Evolutionary conservation across 2,888 invertebrate species (phyloP).

Genomic region (Petrolisthes cinctipes): DNA sequence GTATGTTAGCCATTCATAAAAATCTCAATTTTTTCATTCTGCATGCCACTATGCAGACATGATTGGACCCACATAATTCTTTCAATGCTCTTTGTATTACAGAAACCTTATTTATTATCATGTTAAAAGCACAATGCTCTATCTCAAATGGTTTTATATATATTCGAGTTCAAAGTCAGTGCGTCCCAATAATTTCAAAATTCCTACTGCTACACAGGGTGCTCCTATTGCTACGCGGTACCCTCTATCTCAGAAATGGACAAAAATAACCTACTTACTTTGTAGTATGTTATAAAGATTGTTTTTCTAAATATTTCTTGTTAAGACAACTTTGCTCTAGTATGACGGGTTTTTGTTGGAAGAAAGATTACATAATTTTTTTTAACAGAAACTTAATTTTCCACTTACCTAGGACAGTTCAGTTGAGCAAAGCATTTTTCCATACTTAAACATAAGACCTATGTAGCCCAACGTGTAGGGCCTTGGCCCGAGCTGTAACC

Average conservation of each 20-base stretch:
- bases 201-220: not conserved
- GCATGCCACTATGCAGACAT: not conserved
- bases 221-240: not conserved
- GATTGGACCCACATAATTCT: not conserved
- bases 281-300: not conserved
- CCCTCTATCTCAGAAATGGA: not conserved
- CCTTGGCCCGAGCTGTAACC: no score
- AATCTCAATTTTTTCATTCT: not conserved
- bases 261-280: not conserved
- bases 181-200: not conserved
- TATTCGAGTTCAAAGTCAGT: not conserved
- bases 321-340: not conserved
- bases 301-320: not conserved
- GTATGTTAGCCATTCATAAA: not conserved
- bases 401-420: not conserved
- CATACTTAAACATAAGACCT: no score
- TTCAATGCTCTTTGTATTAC: not conserved
- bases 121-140: not conserved
- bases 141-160: not conserved
- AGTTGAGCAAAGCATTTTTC: no score
- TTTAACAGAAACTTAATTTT: not conserved
- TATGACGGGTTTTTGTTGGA: not conserved
- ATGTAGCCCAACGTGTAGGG: no score
- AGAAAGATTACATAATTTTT: not conserved
- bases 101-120: not conserved